Conservation (phyloP, 2,797 vertebrate species). For the Sebastes reedi region DNA sequence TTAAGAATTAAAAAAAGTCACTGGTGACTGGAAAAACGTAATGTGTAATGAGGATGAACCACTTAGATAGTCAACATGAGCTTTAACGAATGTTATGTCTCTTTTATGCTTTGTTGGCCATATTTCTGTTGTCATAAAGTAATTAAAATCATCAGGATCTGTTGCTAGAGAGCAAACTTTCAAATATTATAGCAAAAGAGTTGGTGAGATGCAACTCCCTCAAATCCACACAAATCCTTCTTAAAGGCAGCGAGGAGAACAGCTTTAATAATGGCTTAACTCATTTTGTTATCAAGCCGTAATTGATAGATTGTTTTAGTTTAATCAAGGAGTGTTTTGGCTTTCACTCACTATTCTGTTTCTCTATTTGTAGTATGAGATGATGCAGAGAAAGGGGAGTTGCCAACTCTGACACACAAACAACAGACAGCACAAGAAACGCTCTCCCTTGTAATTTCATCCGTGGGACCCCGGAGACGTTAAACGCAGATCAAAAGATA, state of each 20-base stretch:
- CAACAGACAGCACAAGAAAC: slow-evolving; percentile 3
- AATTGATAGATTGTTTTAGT: slow-evolving; percentile 11
- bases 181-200: slow-evolving; percentile 16
- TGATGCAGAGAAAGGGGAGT: background rate
- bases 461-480: slow-evolving; percentile 21
- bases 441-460: slow-evolving; percentile 30
- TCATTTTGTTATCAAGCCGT: background rate
- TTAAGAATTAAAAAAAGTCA: background rate
- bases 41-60: background rate
- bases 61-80: background rate
- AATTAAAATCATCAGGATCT: background rate
- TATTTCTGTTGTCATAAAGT: slow-evolving; percentile 4
- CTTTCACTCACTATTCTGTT: background rate
- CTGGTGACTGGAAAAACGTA: background rate
- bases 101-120: background rate
- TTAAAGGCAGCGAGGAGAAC: slow-evolving; percentile 14
- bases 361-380: background rate
- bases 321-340: background rate
- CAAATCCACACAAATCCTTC: slow-evolving; percentile 38
- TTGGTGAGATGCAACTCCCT: slow-evolving; percentile 24
- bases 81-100: background rate
- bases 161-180: slow-evolving; percentile 6
- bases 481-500: slow-evolving; percentile 52
- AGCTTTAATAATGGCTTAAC: slow-evolving; percentile 17
- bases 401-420: slow-evolving; percentile 3